These are phyloP conservation scores for Cotesia chilonis DNA, from an alignment of 1,140 invertebrate genomes.

Conservation along the genomic window DNA sequence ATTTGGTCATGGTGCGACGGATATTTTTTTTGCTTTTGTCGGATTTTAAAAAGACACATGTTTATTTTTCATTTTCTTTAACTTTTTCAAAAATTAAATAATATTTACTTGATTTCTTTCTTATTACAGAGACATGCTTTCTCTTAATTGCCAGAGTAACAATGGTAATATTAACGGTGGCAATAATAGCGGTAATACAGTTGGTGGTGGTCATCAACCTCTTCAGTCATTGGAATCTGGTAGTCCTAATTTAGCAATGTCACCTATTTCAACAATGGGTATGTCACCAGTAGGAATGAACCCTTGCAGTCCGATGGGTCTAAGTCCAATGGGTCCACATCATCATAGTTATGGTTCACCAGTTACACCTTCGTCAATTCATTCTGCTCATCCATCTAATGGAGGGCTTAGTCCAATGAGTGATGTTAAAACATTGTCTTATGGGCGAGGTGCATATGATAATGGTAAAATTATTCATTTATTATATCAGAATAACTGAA, in stretches of 20 bases:
- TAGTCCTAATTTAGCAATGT: conserved; percentile 57
- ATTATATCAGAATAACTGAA: no score
- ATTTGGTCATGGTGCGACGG: conserved; percentile 6
- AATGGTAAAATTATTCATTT: conserved; percentile 45
- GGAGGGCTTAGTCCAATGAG: conserved; percentile 59
- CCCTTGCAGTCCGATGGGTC: conserved; percentile 58
- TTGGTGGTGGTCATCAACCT: conserved; percentile 50
- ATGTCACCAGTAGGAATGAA: conserved; percentile 60
- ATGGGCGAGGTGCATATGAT: conserved; percentile 60
- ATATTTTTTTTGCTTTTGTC: conserved; percentile 22
- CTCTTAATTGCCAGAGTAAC: conserved; percentile 50
- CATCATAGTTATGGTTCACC: conserved; percentile 60
- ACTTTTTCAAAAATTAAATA: neutral
- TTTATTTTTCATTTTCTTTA: conserved; percentile 15
- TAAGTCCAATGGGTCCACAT: conserved; percentile 59
- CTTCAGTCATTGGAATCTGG: conserved; percentile 55
- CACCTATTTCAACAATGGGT: conserved; percentile 58
- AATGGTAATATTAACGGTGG: conserved; percentile 41
- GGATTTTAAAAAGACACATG: neutral
- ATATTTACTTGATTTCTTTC: conserved; percentile 5
- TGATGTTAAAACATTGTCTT: conserved; percentile 58
- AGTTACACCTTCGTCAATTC: conserved; percentile 58
- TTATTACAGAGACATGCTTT: conserved; percentile 54
- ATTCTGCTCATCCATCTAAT: conserved; percentile 54
- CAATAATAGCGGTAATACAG: conserved; percentile 32